Evolutionary conservation across 1,140 invertebrate genomes (phyloP).

Genomic region (Drosophila novamexicana): DNA sequence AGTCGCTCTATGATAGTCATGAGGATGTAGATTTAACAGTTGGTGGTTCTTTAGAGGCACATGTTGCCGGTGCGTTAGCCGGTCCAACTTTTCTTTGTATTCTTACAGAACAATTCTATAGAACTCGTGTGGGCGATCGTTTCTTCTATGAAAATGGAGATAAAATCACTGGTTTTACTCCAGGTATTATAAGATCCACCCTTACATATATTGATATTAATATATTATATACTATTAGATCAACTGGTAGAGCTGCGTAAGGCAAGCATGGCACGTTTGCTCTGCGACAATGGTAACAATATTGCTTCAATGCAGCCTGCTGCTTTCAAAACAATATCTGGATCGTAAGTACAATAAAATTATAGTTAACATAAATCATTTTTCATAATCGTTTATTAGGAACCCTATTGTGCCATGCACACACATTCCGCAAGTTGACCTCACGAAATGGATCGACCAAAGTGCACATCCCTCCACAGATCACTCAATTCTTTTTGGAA

Average conservation of each 20-base stretch:
- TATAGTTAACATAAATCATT: not conserved
- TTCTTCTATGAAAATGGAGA: conserved; percentile 93
- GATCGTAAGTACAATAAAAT: conserved; percentile 85
- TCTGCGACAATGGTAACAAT: conserved; percentile 95
- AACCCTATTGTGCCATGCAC: conserved; percentile 89
- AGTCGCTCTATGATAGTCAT: conserved; percentile 88
- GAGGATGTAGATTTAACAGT: conserved; percentile 96
- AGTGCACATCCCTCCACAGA: conserved; percentile 57
- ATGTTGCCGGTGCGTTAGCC: conserved; percentile 90
- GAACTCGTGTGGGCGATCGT: conserved; percentile 92
- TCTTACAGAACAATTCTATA: conserved; percentile 94
- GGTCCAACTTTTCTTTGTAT: conserved; percentile 97
- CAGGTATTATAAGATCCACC: conserved; percentile 85
- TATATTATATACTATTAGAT: conserved; percentile 84
- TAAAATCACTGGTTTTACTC: conserved; percentile 88
- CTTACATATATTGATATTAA: conserved; percentile 3
- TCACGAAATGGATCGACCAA: conserved; percentile 87
- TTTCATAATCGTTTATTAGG: conserved; percentile 82
- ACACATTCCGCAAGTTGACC: conserved; percentile 88
- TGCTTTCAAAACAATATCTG: conserved; percentile 87
- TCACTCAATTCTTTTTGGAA: conserved; percentile 61
- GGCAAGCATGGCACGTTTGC: conserved; percentile 90
- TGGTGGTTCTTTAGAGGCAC: conserved; percentile 91
- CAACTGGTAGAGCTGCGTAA: conserved; percentile 95
- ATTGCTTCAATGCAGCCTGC: conserved; percentile 90